Evolutionary conservation across 2,888 invertebrate genomes (phyloP), one percentile per base, ranked within the genome.

Genomic region (Caenorhabditis doughertyi): DNA sequence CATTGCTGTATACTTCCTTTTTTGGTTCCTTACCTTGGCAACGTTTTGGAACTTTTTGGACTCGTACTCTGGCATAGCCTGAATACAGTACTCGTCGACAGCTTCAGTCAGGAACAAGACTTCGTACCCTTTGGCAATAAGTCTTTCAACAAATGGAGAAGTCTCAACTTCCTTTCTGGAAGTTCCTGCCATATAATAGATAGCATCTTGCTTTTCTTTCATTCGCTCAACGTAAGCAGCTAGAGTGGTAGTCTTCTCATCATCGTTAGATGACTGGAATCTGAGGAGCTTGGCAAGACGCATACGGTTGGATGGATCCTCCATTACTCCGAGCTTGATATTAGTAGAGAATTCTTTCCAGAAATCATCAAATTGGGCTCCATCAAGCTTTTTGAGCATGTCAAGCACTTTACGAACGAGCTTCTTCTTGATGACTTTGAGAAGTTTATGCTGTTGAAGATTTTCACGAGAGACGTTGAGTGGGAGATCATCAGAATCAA

Each of bases 321-420:
- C 99, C 94, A 98, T 97, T 25, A 98, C 95, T 79, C 99, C 99
- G 89, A 98, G 94, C 93, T 98, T 97, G 88, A 97, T 94, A 93
- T 98, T 98, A 84, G 98, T 99, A 76, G 97, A 97, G 93, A 96
- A 99, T 93, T 99, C 98, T 93, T 97, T 97, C 98, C 98, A 99
- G 95, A 99, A 98, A 90, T 95, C 95, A 27, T 95, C 95, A 92
- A 96, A 98, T 64, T 96, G 95, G 64, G 95, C 96, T 81, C 95
- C 95, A 68, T 95, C 94, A 83, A 99, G 94, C 93, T 98, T 99
- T 94, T 97, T 98, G 87, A 99, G 95, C 97, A 98, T 90, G 79
- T 90, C 90, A 51, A 90, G 84, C 11, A 90, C 90, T 93, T 99
- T 99, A 64, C 99, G 95, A 18, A 99, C 96, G 81, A 99, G 94